Conservation (phyloP, 2,797 vertebrate genomes). For the Pyrocephalus nanus region DNA sequence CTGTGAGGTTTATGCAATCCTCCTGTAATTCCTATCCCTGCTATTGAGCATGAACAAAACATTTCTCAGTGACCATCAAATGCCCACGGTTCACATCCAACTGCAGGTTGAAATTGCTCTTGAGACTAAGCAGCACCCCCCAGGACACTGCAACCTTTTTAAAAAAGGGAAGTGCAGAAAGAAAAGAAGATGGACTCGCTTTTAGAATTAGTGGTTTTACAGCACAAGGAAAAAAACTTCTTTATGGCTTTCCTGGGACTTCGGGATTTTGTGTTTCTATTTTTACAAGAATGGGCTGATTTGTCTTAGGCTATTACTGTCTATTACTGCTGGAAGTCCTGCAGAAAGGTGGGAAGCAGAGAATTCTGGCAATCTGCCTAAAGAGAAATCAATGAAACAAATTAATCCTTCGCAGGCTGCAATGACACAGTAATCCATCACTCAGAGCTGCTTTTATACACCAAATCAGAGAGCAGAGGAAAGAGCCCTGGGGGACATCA, state of each 20-base stretch:
- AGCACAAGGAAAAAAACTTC: conserved; percentile 52
- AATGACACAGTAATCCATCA: conserved; percentile 99
- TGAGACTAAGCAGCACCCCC: background rate
- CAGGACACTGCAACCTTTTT: background rate
- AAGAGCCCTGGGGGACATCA: conserved; percentile 87
- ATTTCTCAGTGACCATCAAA: background rate
- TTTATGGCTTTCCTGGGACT: conserved; percentile 71
- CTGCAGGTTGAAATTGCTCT: background rate
- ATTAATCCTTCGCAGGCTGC: conserved; percentile 99
- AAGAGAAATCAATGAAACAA: conserved; percentile 99
- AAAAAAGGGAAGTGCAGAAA: background rate
- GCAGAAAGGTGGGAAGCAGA: conserved; percentile 97
- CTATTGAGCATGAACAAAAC: background rate
- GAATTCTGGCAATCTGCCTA: conserved; percentile 99
- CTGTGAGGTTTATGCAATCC: background rate
- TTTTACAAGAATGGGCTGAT: conserved; percentile 95
- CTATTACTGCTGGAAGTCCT: conserved; percentile 96
- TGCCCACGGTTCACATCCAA: background rate
- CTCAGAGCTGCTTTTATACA: conserved; percentile 98
- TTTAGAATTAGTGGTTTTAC: background rate
- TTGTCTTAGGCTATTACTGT: conserved; percentile 99
- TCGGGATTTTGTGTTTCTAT: conserved; percentile 87
- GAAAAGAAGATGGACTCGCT: background rate
- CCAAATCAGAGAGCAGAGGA: conserved; percentile 91
- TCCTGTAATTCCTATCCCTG: background rate